These are phyloP conservation scores for Diploscapter pachys DNA, from an alignment of 1,140 invertebrate genomes.

Conservation along the genomic window DNA sequence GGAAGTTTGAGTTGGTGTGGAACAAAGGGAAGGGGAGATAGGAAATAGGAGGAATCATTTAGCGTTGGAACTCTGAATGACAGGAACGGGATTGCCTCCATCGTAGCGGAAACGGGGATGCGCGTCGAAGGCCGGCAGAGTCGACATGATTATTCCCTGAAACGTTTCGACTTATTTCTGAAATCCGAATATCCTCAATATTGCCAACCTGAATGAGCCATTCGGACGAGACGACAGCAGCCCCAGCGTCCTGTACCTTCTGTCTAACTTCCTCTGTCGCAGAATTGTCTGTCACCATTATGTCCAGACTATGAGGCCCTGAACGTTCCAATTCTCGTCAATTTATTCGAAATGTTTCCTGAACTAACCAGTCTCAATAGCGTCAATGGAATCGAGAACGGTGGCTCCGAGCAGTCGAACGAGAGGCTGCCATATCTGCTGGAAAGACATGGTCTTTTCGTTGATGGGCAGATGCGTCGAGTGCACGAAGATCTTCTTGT, in stretches of 20 bases:
- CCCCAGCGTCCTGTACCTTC: conserved; percentile 20
- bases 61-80: no score
- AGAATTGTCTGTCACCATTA: conserved; percentile 42
- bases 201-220: conserved; percentile 49
- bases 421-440: conserved; percentile 48
- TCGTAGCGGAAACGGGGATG: conserved; percentile 7
- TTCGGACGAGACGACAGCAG: conserved; percentile 45
- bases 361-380: conserved; percentile 5
- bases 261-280: conserved; percentile 35
- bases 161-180: conserved; percentile 12
- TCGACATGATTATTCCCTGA: conserved; percentile 45
- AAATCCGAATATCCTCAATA: conserved; percentile 8
- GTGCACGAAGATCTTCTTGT: conserved; percentile 10
- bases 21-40: no score
- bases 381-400: conserved; percentile 24
- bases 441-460: conserved; percentile 36
- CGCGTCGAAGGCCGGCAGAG: conserved; percentile 25
- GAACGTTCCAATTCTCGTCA: conserved; percentile 24
- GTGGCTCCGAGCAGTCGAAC: conserved; percentile 44
- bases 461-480: conserved; percentile 20
- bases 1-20: no score
- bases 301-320: conserved; percentile 37
- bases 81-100: no score
- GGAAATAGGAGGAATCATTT: no score
- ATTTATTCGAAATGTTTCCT: conserved; percentile 13